Evolutionary conservation across 1,140 invertebrate species (phyloP).

Genomic region (Plodia interpunctella): DNA sequence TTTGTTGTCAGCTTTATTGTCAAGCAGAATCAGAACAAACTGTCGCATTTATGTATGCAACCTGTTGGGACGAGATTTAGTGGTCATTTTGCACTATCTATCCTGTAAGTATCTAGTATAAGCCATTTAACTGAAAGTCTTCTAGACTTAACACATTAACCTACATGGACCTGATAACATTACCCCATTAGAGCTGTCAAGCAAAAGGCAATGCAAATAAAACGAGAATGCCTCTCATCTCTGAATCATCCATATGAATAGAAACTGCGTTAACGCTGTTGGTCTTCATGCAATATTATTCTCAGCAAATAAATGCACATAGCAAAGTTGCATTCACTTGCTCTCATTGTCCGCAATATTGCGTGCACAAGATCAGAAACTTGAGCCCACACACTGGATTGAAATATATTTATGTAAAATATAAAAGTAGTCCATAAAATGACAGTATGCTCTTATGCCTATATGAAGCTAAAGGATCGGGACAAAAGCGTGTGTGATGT

Average conservation of each 20-base stretch:
- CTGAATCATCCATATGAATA: not conserved
- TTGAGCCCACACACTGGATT: not conserved
- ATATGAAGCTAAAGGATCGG: no score
- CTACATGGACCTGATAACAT: no score
- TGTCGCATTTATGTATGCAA: no score
- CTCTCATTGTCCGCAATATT: not conserved
- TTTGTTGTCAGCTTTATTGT: no score
- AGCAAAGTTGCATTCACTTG: constrained; percentile 3
- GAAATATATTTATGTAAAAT: not conserved
- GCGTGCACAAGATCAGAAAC: not conserved
- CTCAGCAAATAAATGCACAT: constrained; percentile 2
- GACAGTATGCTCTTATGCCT: not conserved
- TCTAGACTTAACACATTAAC: no score
- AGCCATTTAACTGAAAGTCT: no score
- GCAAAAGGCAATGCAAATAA: not conserved
- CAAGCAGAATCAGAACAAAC: no score
- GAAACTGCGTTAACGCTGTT: not conserved
- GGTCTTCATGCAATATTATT: not conserved
- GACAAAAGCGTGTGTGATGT: no score
- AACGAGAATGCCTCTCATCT: not conserved
- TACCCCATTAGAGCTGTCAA: no score
- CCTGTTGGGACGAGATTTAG: no score
- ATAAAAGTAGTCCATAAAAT: not conserved
- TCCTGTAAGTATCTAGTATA: no score
- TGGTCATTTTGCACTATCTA: no score